phyloP scores from a whole-genome alignment of 1,140 invertebrate genomes.

The Hyles euphorbiae region DNA sequence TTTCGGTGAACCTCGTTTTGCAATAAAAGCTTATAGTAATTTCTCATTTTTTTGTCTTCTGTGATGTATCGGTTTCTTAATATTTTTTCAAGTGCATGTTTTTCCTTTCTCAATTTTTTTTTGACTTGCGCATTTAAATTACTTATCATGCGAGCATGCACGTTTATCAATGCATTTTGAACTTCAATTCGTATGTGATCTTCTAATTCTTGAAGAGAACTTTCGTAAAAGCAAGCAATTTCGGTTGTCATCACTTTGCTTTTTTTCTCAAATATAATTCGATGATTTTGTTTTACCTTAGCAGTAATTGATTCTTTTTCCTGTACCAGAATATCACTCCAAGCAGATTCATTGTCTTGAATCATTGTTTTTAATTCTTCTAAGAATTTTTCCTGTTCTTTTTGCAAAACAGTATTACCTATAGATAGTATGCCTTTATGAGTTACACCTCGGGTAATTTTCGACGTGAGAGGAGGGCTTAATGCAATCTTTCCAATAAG shows the following conservation, averaged over 20 bases:
- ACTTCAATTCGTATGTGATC: constrained; percentile 46
- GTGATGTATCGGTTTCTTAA: constrained; percentile 37
- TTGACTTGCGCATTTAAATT: constrained; percentile 50
- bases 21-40: constrained; percentile 52
- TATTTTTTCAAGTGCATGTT: constrained; percentile 35
- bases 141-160: constrained; percentile 42
- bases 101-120: constrained; percentile 43
- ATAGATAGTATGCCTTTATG: constrained; percentile 18
- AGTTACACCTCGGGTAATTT: too few species aligned
- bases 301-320: constrained; percentile 39
- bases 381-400: constrained; percentile 37
- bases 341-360: constrained; percentile 51
- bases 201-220: constrained; percentile 51
- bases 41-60: constrained; percentile 52
- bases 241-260: constrained; percentile 49
- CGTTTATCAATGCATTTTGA: constrained; percentile 30
- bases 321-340: constrained; percentile 46
- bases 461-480: too few species aligned
- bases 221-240: constrained; percentile 49
- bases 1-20: constrained; percentile 43
- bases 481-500: too few species aligned
- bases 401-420: constrained; percentile 45
- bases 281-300: constrained; percentile 41
- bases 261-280: constrained; percentile 48
- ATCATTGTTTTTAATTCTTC: constrained; percentile 33